Percentiles rank a stretch among this genome's conserved stretches.
Conservation (phyloP, 1,140 invertebrate species). For the Cyclargus thomasi region DNA sequence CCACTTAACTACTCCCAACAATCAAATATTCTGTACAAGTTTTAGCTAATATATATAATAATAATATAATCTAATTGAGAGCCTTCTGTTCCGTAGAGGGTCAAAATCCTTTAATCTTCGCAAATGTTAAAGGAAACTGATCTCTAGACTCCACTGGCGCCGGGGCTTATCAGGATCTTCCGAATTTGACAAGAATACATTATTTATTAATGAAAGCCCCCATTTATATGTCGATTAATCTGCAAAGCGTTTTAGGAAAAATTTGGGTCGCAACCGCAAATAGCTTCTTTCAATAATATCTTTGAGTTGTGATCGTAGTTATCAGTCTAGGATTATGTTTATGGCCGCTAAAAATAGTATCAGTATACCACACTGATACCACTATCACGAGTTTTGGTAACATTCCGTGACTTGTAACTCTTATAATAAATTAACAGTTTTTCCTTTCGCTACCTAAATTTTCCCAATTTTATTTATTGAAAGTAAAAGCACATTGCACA, state of each 20-base stretch:
- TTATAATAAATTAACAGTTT: not conserved
- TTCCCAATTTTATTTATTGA: not conserved
- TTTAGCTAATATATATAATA: not conserved
- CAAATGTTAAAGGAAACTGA: not conserved
- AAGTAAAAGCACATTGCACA: not conserved
- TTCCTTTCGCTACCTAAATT: not conserved
- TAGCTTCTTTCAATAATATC: not conserved
- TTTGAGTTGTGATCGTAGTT: not conserved
- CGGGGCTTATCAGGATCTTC: not conserved
- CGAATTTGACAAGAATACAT: not conserved
- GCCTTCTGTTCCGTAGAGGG: not conserved
- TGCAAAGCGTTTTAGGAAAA: not conserved
- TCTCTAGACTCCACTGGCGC: not conserved
- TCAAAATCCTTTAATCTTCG: not conserved
- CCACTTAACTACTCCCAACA: no score
- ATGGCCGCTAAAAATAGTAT: slow-evolving; percentile 3
- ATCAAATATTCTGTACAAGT: no score
- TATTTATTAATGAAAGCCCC: not conserved
- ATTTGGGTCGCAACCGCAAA: not conserved
- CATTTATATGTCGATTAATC: not conserved
- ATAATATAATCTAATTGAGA: not conserved
- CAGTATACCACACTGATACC: not conserved
- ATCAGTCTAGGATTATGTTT: slow-evolving; percentile 14
- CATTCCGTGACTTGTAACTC: not conserved
- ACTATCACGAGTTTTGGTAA: slow-evolving; percentile 6